These are phyloP conservation scores for Andricus quercusramuli DNA, from an alignment of 2,888 invertebrate genomes.

Conservation along the genomic window DNA sequence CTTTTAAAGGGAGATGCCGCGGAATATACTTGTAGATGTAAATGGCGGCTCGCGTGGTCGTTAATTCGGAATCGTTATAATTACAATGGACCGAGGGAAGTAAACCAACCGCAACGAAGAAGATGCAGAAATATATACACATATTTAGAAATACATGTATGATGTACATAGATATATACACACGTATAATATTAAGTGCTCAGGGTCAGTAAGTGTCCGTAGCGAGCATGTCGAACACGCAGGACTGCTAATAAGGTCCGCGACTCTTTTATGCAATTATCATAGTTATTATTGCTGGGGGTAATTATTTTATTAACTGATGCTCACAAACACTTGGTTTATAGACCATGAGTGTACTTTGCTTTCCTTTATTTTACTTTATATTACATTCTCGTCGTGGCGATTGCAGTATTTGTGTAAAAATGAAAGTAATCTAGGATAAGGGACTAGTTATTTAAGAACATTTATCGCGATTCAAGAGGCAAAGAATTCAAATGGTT, in stretches of 20 bases:
- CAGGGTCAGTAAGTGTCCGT: conserved; percentile 2
- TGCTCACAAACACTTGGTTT: conserved; percentile 21
- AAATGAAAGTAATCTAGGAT: neutral
- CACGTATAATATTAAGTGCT: neutral
- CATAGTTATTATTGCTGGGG: conserved; percentile 2
- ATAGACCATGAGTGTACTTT: conserved; percentile 2
- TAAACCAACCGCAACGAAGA: neutral
- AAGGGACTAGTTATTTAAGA: neutral
- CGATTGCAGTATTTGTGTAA: neutral
- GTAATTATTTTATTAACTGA: conserved; percentile 37
- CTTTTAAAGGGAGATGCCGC: conserved; percentile 32
- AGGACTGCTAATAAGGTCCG: conserved; percentile 19
- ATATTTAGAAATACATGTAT: neutral
- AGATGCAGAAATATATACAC: neutral
- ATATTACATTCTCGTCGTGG: neutral
- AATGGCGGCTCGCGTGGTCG: conserved; percentile 49
- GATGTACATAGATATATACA: neutral
- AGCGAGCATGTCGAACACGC: neutral
- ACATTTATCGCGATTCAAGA: too few species aligned
- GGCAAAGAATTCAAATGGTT: conserved; percentile 1
- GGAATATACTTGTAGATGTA: conserved; percentile 28
- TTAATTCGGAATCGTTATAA: conserved; percentile 67
- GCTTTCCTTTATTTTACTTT: neutral
- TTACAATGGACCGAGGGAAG: conserved; percentile 52
- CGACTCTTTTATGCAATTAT: conserved; percentile 31